Percentiles rank a stretch among this genome's conserved stretches.
phyloP scores from a whole-genome alignment of 2,888 invertebrate species.

The Andrena dorsata region DNA sequence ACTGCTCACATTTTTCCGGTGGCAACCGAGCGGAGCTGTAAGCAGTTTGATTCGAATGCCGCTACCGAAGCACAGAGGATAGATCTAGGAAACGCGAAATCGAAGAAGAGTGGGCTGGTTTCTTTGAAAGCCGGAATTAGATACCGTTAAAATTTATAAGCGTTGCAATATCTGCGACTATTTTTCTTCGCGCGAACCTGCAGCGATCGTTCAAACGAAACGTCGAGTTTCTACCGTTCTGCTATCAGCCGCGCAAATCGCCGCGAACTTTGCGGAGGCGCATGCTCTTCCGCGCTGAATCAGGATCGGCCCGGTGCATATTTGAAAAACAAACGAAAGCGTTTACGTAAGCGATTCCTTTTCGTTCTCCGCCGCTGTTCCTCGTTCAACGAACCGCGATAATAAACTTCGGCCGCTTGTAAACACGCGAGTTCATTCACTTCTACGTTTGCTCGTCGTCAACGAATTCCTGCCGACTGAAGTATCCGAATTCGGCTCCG shows the following conservation, averaged over 20 bases:
- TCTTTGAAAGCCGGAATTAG: too few relatives aligned
- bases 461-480: neutral
- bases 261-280: slow-evolving; percentile 13
- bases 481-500: neutral
- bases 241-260: slow-evolving; percentile 37
- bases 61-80: neutral
- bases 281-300: slow-evolving; percentile 47
- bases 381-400: slow-evolving; percentile 54
- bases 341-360: slow-evolving; percentile 51
- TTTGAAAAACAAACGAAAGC: slow-evolving; percentile 60
- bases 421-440: slow-evolving; percentile 46
- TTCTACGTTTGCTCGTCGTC: neutral
- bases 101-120: neutral
- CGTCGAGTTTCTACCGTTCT: slow-evolving; percentile 28
- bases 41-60: neutral
- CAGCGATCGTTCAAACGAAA: neutral
- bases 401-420: slow-evolving; percentile 21
- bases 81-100: neutral
- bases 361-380: slow-evolving; percentile 41
- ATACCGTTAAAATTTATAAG: too few relatives aligned
- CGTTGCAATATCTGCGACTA: too few relatives aligned
- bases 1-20: neutral
- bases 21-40: neutral
- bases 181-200: too few relatives aligned
- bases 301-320: slow-evolving; percentile 34